Evolutionary conservation across 2,797 vertebrate species (phyloP).

Genomic region (Myotis vivesi): DNA sequence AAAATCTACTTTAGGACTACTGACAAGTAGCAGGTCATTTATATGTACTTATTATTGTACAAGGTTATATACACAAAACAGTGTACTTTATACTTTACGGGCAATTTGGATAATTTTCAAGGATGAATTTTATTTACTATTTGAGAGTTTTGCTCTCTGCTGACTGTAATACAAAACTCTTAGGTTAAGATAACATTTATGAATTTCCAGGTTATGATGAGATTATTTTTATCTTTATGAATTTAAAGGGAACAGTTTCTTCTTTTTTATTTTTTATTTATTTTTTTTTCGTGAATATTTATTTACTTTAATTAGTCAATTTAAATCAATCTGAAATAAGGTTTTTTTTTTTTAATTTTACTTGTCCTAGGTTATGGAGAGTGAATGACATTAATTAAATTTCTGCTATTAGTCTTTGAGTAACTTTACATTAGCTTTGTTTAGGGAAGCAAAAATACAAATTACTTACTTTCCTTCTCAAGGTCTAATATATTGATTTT

Average conservation of each 20-base stretch:
- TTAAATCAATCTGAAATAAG: too few species aligned
- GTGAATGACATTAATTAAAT: too few species aligned
- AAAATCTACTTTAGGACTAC: neutral
- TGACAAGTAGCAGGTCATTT: neutral
- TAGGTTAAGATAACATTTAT: conserved; percentile 30
- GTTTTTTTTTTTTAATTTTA: too few species aligned
- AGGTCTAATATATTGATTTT: too few species aligned
- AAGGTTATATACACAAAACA: neutral
- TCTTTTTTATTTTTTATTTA: too few species aligned
- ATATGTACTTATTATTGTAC: neutral
- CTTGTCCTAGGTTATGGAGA: too few species aligned
- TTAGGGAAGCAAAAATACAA: too few species aligned
- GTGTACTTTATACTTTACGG: neutral
- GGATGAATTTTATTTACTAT: neutral
- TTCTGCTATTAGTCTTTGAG: too few species aligned
- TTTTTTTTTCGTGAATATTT: too few species aligned
- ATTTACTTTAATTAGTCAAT: too few species aligned
- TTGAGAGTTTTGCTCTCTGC: neutral
- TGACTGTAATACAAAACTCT: neutral
- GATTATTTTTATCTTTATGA: neutral
- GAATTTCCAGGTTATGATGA: conserved; percentile 21
- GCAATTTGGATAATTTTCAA: conserved; percentile 42
- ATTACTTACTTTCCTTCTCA: too few species aligned
- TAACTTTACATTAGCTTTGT: too few species aligned
- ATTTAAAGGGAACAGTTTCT: neutral